Evolutionary conservation across 2,888 invertebrate genomes (phyloP).

Genomic region (Atherix ibis): DNA sequence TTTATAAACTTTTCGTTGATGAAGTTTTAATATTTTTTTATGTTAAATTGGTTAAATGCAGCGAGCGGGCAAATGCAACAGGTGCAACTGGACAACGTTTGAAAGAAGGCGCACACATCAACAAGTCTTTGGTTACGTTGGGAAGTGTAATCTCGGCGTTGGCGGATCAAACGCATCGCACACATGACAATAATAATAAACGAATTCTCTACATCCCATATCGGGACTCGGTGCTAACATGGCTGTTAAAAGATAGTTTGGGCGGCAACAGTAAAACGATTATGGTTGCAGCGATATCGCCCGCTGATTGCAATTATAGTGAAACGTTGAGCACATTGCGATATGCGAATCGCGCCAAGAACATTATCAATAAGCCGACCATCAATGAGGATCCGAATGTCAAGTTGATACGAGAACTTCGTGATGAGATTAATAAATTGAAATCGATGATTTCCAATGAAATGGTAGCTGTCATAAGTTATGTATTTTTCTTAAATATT

Average conservation of each 20-base stretch:
- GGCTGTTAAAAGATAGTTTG: slow-evolving; percentile 74
- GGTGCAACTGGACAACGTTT: slow-evolving; percentile 82
- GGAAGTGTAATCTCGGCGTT: slow-evolving; percentile 78
- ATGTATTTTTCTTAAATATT: not conserved
- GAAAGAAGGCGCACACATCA: slow-evolving; percentile 81
- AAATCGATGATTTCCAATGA: slow-evolving; percentile 57
- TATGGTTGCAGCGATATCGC: slow-evolving; percentile 73
- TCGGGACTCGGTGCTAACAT: slow-evolving; percentile 74
- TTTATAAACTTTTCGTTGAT: slow-evolving; percentile 1
- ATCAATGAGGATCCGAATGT: slow-evolving; percentile 84
- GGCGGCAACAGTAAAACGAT: slow-evolving; percentile 85
- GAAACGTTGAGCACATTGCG: slow-evolving; percentile 74
- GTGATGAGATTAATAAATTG: slow-evolving; percentile 71
- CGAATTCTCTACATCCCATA: slow-evolving; percentile 64
- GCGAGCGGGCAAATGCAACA: slow-evolving; percentile 75
- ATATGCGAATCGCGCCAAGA: slow-evolving; percentile 80
- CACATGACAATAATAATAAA: slow-evolving; percentile 36
- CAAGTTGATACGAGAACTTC: slow-evolving; percentile 66
- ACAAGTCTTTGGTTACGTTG: slow-evolving; percentile 75
- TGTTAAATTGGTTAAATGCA: slow-evolving; percentile 22
- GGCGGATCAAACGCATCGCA: slow-evolving; percentile 44
- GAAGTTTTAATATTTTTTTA: not conserved
- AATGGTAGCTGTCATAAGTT: slow-evolving; percentile 33
- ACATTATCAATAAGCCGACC: slow-evolving; percentile 80
- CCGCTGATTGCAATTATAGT: slow-evolving; percentile 73